phyloP scores from a whole-genome alignment of 2,113 vertebrate genomes.

The Tricholaema leucomelas region DNA sequence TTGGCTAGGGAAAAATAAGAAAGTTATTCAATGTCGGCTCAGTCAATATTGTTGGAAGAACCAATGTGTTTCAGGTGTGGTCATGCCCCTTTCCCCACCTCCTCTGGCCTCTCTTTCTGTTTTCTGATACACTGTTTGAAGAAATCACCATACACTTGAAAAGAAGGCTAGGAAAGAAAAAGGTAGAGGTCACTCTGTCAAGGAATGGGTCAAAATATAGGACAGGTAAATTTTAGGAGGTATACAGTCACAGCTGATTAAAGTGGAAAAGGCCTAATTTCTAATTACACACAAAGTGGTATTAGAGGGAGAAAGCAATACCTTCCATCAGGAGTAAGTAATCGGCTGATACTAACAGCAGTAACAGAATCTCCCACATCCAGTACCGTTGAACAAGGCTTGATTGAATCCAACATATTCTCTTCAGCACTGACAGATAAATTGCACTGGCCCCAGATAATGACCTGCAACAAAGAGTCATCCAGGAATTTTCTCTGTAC shows the following conservation, averaged over 20 bases:
- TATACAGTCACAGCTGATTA: background rate
- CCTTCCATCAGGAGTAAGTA: conserved; percentile 79
- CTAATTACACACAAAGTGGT: background rate
- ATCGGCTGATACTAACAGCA: conserved; percentile 83
- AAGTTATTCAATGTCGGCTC: background rate
- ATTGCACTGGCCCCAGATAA: conserved; percentile 87
- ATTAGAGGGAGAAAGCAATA: conserved; percentile 40
- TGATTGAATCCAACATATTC: conserved; percentile 48
- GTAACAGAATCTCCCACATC: conserved; percentile 91
- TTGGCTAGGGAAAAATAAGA: background rate
- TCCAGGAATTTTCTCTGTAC: background rate
- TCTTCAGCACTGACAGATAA: conserved; percentile 39
- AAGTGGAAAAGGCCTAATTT: background rate
- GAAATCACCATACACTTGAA: background rate
- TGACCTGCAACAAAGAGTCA: conserved; percentile 76
- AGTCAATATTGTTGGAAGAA: background rate
- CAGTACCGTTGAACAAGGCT: conserved; percentile 85
- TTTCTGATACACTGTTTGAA: background rate
- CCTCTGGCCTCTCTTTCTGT: background rate
- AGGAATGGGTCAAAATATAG: background rate
- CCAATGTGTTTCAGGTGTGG: background rate
- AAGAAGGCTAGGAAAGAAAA: background rate
- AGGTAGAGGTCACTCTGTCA: background rate
- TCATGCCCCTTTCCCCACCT: background rate
- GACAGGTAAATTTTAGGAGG: background rate